Evolutionary conservation across 2,113 vertebrate species (phyloP).

Genomic region (Pelecanus crispus): DNA sequence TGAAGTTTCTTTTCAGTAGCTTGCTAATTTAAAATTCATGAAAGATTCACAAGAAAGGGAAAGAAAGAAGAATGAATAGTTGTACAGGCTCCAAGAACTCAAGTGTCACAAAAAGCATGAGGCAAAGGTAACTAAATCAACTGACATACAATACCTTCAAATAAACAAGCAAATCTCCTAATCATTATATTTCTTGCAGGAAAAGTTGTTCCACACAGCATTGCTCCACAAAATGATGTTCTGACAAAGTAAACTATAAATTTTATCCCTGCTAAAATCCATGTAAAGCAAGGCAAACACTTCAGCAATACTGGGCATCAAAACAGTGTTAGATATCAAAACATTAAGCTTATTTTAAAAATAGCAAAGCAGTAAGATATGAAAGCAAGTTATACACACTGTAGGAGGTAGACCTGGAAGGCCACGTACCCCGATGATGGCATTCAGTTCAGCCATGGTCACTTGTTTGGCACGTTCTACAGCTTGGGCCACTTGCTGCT

Average conservation of each 20-base stretch:
- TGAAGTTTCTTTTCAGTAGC: constrained; percentile 44
- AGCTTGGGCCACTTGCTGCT: constrained; percentile 97
- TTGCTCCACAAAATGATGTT: not conserved
- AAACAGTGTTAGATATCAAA: not conserved
- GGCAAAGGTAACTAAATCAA: constrained; percentile 39
- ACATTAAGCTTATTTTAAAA: not conserved
- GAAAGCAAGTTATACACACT: constrained; percentile 90
- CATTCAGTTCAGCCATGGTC: constrained; percentile 97
- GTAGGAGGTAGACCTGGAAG: constrained; percentile 92
- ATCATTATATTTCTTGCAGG: not conserved
- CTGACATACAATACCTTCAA: not conserved
- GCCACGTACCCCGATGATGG: constrained; percentile 97
- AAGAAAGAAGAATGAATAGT: constrained; percentile 32
- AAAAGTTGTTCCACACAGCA: not conserved
- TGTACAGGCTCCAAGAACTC: constrained; percentile 22
- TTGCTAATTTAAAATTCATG: constrained; percentile 66
- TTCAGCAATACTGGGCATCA: not conserved
- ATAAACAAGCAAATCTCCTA: not conserved
- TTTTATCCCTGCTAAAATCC: not conserved
- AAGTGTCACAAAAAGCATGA: constrained; percentile 29
- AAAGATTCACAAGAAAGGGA: constrained; percentile 35
- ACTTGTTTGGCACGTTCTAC: constrained; percentile 97
- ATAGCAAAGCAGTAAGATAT: constrained; percentile 78
- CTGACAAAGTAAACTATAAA: not conserved
- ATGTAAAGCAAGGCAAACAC: not conserved